A percentile compares a stretch with the other conserved stretches of the same genome.
phyloP scores from a whole-genome alignment of 2,888 invertebrate species.

The Meganola albula region DNA sequence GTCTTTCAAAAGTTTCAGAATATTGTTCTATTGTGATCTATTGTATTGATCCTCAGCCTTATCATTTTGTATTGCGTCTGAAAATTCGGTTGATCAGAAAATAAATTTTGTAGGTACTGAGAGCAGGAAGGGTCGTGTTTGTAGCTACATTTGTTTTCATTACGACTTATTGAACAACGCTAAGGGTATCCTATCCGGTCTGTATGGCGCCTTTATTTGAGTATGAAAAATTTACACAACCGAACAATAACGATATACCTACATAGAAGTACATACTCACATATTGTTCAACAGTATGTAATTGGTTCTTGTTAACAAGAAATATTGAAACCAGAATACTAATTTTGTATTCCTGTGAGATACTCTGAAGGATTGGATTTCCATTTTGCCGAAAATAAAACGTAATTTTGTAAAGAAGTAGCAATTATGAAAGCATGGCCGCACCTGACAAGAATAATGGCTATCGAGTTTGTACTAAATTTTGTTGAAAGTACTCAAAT shows the following conservation, averaged over 20 bases:
- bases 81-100: slow-evolving; percentile 51
- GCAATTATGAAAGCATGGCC: background rate
- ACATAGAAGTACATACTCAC: no score
- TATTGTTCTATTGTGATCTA: slow-evolving; percentile 13
- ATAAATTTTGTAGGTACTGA: slow-evolving; percentile 42
- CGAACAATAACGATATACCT: slow-evolving; percentile 19
- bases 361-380: slow-evolving; percentile 9
- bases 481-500: no score
- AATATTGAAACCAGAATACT: background rate
- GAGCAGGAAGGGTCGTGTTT: slow-evolving; percentile 54
- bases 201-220: slow-evolving; percentile 46
- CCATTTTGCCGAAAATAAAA: slow-evolving; percentile 11
- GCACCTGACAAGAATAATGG: slow-evolving; percentile 3
- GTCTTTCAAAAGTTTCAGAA: no score
- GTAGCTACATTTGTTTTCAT: slow-evolving; percentile 63
- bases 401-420: slow-evolving; percentile 5
- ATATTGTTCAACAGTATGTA: no score
- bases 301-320: background rate
- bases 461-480: background rate
- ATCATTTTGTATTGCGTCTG: slow-evolving; percentile 33
- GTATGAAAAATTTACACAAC: slow-evolving; percentile 39
- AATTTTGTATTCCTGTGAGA: slow-evolving; percentile 16
- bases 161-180: slow-evolving; percentile 55
- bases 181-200: slow-evolving; percentile 37
- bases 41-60: slow-evolving; percentile 24